phyloP scores from a whole-genome alignment of 2,113 vertebrate genomes.

The Gnathonemus longibarbis region DNA sequence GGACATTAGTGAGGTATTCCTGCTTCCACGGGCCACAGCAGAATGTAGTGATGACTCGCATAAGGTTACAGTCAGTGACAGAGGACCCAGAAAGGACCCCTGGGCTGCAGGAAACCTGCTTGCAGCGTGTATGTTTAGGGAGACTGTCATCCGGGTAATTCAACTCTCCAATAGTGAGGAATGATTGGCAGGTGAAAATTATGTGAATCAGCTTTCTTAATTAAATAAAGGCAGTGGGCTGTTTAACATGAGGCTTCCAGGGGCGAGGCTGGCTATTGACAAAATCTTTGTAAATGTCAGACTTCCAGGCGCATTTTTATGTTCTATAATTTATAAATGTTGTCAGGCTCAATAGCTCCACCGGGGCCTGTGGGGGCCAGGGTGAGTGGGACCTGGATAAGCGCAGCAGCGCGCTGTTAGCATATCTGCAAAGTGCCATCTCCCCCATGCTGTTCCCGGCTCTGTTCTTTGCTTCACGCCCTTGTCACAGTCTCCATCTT shows the following conservation, averaged over 20 bases:
- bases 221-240: conserved; percentile 30
- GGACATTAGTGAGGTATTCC: not conserved
- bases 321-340: conserved; percentile 35
- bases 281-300: conserved; percentile 35
- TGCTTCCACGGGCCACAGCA: conserved; percentile 9
- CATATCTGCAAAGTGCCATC: not conserved
- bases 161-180: not conserved
- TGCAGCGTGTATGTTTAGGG: not conserved
- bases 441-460: conserved; percentile 25
- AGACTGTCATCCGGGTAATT: not conserved
- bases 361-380: conserved; percentile 9
- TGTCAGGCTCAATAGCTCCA: conserved; percentile 24
- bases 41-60: too few species aligned
- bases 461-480: conserved; percentile 5
- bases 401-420: conserved; percentile 8
- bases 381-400: conserved; percentile 8
- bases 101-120: not conserved
- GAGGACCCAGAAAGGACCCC: not conserved
- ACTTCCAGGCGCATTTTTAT: conserved; percentile 24
- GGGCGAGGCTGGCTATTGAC: conserved; percentile 27
- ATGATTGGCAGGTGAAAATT: conserved; percentile 31
- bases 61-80: conserved; percentile 1
- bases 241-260: conserved; percentile 22
- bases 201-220: conserved; percentile 34
- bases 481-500: not conserved